A percentile compares a stretch with the other conserved stretches of the same genome.
These are phyloP conservation scores for Procavia capensis DNA, from an alignment of 2,113 vertebrate species.

Conservation along the genomic window DNA sequence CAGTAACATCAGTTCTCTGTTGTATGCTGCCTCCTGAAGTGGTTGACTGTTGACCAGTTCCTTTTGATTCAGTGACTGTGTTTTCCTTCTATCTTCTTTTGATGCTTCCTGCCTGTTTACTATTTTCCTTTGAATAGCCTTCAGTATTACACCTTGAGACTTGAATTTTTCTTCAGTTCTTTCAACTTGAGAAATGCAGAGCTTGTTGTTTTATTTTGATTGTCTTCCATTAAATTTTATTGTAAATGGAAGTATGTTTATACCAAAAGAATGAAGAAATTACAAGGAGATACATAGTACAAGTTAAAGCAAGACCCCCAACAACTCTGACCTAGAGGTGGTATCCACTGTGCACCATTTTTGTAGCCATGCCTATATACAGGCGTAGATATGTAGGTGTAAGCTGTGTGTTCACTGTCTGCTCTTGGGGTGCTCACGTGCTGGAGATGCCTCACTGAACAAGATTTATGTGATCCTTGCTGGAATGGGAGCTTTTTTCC, in stretches of 20 bases:
- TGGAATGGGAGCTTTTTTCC: neutral
- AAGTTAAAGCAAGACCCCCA: neutral
- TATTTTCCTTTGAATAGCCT: no score
- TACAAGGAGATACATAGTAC: conserved; percentile 3
- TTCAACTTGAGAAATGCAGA: no score
- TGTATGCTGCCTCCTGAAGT: no score
- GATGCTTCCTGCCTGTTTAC: no score
- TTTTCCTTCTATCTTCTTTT: no score
- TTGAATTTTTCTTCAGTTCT: no score
- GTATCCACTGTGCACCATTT: neutral
- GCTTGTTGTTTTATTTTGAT: no score
- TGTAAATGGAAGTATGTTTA: conserved; percentile 27
- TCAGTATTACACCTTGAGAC: no score
- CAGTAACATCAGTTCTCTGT: no score
- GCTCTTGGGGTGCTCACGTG: neutral
- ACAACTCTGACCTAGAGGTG: neutral
- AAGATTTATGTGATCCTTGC: conserved; percentile 3
- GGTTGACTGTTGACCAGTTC: no score
- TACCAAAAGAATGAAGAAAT: conserved; percentile 2
- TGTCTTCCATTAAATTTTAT: neutral
- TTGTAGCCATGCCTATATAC: neutral
- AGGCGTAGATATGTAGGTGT: neutral
- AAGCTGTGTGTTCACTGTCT: neutral
- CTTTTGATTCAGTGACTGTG: no score
- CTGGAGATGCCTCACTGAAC: neutral